Base-by-base conservation (phyloP, 2,888 invertebrate species). In the Scotopteryx bipunctaria region DNA sequence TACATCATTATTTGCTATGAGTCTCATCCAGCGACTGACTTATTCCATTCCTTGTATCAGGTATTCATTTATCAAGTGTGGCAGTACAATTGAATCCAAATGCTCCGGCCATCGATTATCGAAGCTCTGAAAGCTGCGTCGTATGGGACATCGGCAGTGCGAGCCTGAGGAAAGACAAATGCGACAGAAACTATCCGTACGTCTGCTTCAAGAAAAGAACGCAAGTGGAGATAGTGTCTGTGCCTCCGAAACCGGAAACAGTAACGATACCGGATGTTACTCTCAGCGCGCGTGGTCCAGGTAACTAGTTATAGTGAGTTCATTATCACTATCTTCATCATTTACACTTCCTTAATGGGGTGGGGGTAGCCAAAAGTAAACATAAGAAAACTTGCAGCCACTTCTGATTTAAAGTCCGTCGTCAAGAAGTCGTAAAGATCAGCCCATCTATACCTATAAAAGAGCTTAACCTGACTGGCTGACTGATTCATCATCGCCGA, bases 161-260 rank as follows among this genome's bases (percentile, higher is more conserved):
- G 3, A 5, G 3, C 2, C 27, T 40, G 5, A 40, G 11, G 11
- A 29, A 27, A 40, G 16, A 11, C 0, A 40, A 11, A 9, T 40
- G 40, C 11, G 8, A 29, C 6, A 5, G 1, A 3, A 17, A 0
- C 3, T 29, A 5, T 3, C 40, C 40, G 3, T 40, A 17, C 5
- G 16, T 40, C 17, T 40, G 40, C 27, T 40, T 17, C 40, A 40
- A 40, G 27, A 40, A 11, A 17, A 27, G 27, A n/a, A 16, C 15
- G 27, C 9, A 27, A 2, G 9, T 9, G 11, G 27, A 27, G 9
- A 3, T 9, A 0, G 9, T 3, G 27, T 5, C 0, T 4, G 8
- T n/a, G n/a, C 8, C 23, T 1, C 23, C 27, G 1, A 1, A 4
- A 1, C 9, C 4, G 5, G 8, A 0, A 2, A n/a, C 23, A 23